phyloP scores from a whole-genome alignment of 2,113 vertebrate species.

The Macquaria australasica region DNA sequence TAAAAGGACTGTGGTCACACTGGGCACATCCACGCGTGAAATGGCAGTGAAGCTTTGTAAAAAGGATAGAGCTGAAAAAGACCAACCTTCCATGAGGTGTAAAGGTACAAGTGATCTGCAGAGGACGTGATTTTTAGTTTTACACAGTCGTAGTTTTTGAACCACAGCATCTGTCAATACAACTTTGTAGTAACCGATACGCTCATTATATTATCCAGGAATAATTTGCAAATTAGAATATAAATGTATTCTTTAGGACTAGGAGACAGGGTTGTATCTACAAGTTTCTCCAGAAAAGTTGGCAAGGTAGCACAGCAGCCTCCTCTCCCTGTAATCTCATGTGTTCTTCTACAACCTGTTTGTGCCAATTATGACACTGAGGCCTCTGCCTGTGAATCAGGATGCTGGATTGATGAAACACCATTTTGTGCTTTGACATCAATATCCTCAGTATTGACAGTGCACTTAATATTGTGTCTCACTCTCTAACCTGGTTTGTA shows the following conservation, averaged over 20 bases:
- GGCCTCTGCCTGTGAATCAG: conserved; percentile 19
- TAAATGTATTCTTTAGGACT: neutral
- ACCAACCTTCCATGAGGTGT: conserved; percentile 5
- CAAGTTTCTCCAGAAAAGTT: neutral
- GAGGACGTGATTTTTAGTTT: neutral
- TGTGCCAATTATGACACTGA: neutral
- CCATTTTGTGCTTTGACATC: neutral
- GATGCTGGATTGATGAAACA: conserved; percentile 20
- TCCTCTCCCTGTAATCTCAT: neutral
- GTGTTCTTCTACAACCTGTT: neutral
- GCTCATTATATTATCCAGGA: no score
- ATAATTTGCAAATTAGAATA: neutral
- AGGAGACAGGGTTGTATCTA: neutral
- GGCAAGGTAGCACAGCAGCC: neutral
- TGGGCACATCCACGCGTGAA: conserved; percentile 27
- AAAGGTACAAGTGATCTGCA: neutral
- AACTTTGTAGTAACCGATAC: neutral
- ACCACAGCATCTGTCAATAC: neutral
- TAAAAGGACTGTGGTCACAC: conserved; percentile 6
- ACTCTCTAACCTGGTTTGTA: conserved; percentile 16
- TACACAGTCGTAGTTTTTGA: neutral
- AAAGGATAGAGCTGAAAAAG: neutral
- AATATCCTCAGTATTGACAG: conserved; percentile 10
- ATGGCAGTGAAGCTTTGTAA: neutral
- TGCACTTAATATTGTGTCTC: conserved; percentile 5